These are phyloP conservation scores for Psittacara wagleri DNA, from an alignment of 2,113 vertebrate genomes.

Conservation along the genomic window DNA sequence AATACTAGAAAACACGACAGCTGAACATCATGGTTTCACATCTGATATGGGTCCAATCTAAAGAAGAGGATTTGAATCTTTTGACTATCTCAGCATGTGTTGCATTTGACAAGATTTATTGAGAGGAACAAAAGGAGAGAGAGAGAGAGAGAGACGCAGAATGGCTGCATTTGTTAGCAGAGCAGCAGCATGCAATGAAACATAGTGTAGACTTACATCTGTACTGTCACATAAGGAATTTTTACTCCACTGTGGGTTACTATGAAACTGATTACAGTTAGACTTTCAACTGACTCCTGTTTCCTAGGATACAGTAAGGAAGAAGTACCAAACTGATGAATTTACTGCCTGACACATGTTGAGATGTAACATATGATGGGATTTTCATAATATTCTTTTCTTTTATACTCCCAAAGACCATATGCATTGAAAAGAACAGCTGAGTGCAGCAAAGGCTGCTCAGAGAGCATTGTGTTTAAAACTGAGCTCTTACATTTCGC, in stretches of 20 bases:
- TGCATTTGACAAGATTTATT: not conserved
- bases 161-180: not conserved
- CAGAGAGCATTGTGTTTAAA: not conserved
- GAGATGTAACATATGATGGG: not conserved
- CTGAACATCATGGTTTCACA: not conserved
- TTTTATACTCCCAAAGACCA: not conserved
- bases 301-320: constrained; percentile 1
- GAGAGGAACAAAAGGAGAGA: not conserved
- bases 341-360: not conserved
- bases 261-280: fast-evolving
- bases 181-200: not conserved
- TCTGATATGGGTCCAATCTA: not conserved
- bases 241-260: not conserved
- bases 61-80: not conserved
- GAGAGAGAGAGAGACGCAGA: not conserved
- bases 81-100: not conserved
- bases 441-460: constrained; percentile 27
- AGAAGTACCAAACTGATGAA: not conserved
- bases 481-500: not conserved
- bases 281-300: not conserved
- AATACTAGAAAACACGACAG: not conserved
- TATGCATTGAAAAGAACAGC: not conserved
- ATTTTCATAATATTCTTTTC: not conserved
- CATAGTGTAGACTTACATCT: not conserved
- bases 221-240: not conserved